phyloP scores from a whole-genome alignment of 2,113 vertebrate genomes.

The Eleginops maclovinus region DNA sequence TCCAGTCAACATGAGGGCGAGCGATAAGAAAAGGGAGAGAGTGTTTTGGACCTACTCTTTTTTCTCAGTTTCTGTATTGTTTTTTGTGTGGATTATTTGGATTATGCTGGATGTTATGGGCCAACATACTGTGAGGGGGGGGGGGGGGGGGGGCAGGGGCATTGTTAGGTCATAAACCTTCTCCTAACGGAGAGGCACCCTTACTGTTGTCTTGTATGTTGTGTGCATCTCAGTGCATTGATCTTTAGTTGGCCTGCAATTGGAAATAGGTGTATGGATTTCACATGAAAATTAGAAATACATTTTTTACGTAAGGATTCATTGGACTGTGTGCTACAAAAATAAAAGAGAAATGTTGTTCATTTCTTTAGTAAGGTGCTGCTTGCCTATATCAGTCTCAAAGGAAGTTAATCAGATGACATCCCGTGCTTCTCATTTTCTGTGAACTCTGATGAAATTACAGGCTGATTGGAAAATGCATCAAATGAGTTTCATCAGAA shows the following conservation, averaged over 20 bases:
- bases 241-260: slow-evolving; percentile 67
- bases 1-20: slow-evolving; percentile 84
- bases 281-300: slow-evolving; percentile 64
- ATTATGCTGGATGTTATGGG: slow-evolving; percentile 39
- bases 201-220: slow-evolving; percentile 56
- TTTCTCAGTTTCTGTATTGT: slow-evolving; percentile 57
- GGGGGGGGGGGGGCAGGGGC: slow-evolving; percentile 13
- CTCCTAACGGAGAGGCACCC: slow-evolving; percentile 35
- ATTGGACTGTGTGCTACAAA: slow-evolving; percentile 15
- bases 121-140: slow-evolving; percentile 14
- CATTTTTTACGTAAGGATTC: background rate
- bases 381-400: slow-evolving; percentile 36
- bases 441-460: slow-evolving; percentile 46
- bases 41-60: slow-evolving; percentile 46
- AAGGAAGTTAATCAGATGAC: slow-evolving; percentile 41
- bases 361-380: slow-evolving; percentile 34
- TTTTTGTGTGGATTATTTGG: slow-evolving; percentile 59
- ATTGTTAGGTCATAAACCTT: slow-evolving; percentile 55
- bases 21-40: slow-evolving; percentile 69
- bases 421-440: slow-evolving; percentile 44
- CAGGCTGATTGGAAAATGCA: slow-evolving; percentile 47
- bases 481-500: slow-evolving; percentile 67
- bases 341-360: slow-evolving; percentile 24
- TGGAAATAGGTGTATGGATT: slow-evolving; percentile 65
- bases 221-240: slow-evolving; percentile 63